Conservation (phyloP, 2,888 invertebrate genomes). For the Nomada fabriciana region DNA sequence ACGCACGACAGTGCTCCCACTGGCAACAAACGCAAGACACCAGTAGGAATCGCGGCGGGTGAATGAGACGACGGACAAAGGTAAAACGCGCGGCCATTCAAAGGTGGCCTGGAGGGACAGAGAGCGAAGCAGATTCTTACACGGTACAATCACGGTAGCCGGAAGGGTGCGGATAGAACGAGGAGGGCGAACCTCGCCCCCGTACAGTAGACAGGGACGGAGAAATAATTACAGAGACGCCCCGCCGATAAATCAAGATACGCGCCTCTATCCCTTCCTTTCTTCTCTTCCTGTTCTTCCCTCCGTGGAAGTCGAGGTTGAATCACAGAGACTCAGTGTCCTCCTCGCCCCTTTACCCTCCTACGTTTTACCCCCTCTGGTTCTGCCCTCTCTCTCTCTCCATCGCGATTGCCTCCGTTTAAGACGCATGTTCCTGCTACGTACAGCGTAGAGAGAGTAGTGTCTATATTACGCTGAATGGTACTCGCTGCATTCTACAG, state of each 20-base stretch:
- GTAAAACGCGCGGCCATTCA: constrained; percentile 72
- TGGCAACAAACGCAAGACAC: constrained; percentile 8
- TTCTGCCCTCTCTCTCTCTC: constrained; percentile 31
- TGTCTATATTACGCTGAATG: constrained; percentile 77
- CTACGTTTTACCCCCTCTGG: constrained; percentile 19
- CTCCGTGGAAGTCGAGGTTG: constrained; percentile 8
- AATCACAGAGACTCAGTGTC: constrained; percentile 19
- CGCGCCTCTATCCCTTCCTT: constrained; percentile 59
- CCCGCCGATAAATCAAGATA: constrained; percentile 83
- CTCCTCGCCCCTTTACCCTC: constrained; percentile 16
- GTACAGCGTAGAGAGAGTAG: constrained; percentile 71
- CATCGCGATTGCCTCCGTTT: constrained; percentile 62
- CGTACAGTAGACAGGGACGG: constrained; percentile 72
- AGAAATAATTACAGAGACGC: constrained; percentile 83
- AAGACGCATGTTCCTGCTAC: constrained; percentile 71
- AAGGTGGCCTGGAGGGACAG: constrained; percentile 68
- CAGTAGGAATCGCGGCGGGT: constrained; percentile 36
- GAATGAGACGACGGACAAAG: constrained; percentile 65
- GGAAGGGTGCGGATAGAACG: constrained; percentile 76
- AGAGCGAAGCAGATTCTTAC: constrained; percentile 63
- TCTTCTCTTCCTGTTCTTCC: constrained; percentile 38
- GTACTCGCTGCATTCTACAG: constrained; percentile 76
- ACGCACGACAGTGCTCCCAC: background rate
- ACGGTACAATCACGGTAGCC: constrained; percentile 78
- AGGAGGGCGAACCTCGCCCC: constrained; percentile 37